Conservation (phyloP, 1,140 invertebrate genomes). For the Neodiprion pinetum region DNA sequence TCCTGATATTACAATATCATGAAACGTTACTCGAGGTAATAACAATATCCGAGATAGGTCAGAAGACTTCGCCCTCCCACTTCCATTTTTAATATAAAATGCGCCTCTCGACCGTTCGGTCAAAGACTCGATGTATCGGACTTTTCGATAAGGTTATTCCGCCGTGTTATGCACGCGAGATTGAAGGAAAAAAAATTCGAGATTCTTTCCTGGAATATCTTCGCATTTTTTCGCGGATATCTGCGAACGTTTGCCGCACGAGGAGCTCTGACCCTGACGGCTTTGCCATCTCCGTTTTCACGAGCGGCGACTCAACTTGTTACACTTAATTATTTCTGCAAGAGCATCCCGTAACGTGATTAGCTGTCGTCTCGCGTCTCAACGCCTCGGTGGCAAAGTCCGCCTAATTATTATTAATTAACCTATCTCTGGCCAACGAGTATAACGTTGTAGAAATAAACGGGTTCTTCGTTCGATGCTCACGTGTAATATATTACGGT, state of each 20-base stretch:
- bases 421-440: neutral
- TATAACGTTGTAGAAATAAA: neutral
- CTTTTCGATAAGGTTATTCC: conserved; percentile 1
- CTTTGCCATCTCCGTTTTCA: too few species aligned
- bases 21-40: conserved; percentile 3
- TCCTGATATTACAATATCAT: conserved; percentile 20
- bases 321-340: neutral
- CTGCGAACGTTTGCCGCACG: too few species aligned
- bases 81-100: conserved; percentile 5
- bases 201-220: neutral
- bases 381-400: neutral
- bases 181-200: neutral
- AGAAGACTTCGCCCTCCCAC: neutral
- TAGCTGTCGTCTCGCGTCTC: neutral
- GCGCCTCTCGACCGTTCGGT: neutral
- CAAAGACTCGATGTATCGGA: conserved; percentile 15
- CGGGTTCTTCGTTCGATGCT: neutral
- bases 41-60: neutral
- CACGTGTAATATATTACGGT: neutral
- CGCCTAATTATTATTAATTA: conserved; percentile 8
- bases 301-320: neutral
- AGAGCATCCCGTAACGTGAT: neutral
- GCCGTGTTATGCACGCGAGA: neutral
- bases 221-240: neutral
- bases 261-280: too few species aligned